Percentiles rank a stretch among this genome's conserved stretches.
Evolutionary conservation across 2,113 vertebrate species (phyloP).

Genomic region (Grammomys dolichurus): DNA sequence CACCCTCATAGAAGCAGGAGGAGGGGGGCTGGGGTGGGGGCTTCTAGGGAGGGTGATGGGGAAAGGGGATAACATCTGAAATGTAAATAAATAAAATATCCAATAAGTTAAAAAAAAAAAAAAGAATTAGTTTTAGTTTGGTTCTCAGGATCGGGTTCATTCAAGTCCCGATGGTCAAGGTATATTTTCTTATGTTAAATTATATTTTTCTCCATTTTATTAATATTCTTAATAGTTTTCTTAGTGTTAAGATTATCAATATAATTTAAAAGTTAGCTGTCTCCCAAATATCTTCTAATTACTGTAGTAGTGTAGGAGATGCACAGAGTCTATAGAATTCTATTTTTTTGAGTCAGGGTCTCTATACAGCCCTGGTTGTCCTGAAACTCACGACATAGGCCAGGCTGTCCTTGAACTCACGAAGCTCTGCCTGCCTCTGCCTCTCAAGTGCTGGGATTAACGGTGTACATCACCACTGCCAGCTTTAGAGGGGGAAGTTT

Average conservation of each 20-base stretch:
- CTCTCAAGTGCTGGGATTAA: background rate
- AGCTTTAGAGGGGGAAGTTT: conserved; percentile 59
- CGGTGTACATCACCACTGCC: no score
- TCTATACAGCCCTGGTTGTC: background rate
- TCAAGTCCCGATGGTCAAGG: conserved; percentile 29
- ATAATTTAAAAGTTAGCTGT: conserved; percentile 53
- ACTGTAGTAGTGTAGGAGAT: conserved; percentile 14
- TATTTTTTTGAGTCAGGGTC: background rate
- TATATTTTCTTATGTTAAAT: conserved; percentile 57
- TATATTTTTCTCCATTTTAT: conserved; percentile 61
- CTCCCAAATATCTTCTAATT: conserved; percentile 29
- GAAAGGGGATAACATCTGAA: no score
- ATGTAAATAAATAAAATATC: no score
- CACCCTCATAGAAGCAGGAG: no score
- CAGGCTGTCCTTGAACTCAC: background rate
- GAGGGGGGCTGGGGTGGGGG: no score
- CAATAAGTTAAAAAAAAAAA: no score
- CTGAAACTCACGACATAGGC: background rate
- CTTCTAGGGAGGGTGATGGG: no score
- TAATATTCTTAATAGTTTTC: conserved; percentile 19
- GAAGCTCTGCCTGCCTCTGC: background rate
- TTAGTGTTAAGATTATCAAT: conserved; percentile 38
- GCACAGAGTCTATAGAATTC: background rate
- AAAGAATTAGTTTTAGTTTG: conserved; percentile 66
- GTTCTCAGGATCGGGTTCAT: conserved; percentile 29